phyloP scores from a whole-genome alignment of 2,797 vertebrate species.

The Rhodeus uyekii region DNA sequence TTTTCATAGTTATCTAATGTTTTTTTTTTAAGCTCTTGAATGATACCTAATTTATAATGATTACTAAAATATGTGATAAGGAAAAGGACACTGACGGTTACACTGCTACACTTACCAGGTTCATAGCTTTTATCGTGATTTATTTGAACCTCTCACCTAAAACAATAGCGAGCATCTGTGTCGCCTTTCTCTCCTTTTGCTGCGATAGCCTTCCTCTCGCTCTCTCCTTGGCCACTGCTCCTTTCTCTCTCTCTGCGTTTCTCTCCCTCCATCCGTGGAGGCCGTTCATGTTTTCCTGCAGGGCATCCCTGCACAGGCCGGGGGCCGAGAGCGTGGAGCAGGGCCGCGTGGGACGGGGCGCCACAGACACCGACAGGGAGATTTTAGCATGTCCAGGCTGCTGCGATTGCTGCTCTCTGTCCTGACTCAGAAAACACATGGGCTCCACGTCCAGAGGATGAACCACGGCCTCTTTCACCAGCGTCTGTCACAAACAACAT shows the following conservation, averaged over 20 bases:
- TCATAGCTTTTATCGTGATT: too few relatives aligned
- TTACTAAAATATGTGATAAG: background rate
- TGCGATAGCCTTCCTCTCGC: conserved; percentile 76
- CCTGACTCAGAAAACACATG: conserved; percentile 66
- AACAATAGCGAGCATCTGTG: conserved; percentile 81
- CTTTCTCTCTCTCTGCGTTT: conserved; percentile 64
- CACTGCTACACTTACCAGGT: background rate
- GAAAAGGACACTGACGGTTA: too few relatives aligned
- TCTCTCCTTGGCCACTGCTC: conserved; percentile 70
- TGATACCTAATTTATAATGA: background rate
- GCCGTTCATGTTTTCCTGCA: conserved; percentile 68
- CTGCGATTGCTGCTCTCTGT: conserved; percentile 51
- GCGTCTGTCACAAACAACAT: conserved; percentile 62
- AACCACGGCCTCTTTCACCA: conserved; percentile 75
- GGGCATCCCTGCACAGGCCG: conserved; percentile 64
- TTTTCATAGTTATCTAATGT: too few relatives aligned
- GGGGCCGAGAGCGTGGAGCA: conserved; percentile 62
- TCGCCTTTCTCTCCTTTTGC: conserved; percentile 81
- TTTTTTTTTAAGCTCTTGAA: background rate
- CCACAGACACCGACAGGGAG: conserved; percentile 73
- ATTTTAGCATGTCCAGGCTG: conserved; percentile 60
- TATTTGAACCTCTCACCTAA: conserved; percentile 68
- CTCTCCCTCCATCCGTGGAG: conserved; percentile 70
- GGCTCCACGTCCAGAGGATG: conserved; percentile 73
- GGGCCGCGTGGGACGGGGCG: conserved; percentile 59